phyloP scores from a whole-genome alignment of 2,113 vertebrate genomes.

The Malurus alboscapulatus region DNA sequence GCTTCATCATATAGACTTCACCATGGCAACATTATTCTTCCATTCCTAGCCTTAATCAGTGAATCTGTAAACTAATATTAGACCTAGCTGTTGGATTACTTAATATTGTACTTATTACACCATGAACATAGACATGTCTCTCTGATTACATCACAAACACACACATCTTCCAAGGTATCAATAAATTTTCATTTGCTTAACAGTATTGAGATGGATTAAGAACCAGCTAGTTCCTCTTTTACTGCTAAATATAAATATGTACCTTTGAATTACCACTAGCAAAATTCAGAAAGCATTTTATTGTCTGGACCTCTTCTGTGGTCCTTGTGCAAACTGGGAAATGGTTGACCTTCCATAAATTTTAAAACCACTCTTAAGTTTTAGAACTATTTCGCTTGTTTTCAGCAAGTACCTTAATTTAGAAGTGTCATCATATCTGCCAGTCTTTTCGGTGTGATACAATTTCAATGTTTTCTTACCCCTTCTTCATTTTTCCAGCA shows the following conservation, averaged over 20 bases:
- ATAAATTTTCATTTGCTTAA: neutral
- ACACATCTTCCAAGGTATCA: neutral
- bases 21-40: constrained; percentile 61
- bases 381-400: neutral
- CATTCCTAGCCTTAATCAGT: constrained; percentile 29
- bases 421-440: neutral
- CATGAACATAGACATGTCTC: neutral
- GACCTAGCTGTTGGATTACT: constrained; percentile 9
- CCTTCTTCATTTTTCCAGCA: neutral
- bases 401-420: neutral
- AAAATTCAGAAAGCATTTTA: neutral
- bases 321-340: neutral
- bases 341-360: neutral
- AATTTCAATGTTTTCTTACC: neutral
- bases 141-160: neutral
- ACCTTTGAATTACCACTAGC: neutral
- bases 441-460: neutral
- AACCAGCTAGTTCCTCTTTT: neutral
- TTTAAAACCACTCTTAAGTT: neutral
- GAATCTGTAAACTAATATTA: constrained; percentile 49
- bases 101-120: neutral
- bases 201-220: neutral
- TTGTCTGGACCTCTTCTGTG: neutral
- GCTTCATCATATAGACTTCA: constrained; percentile 54
- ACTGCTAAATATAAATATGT: neutral